A percentile compares a stretch with the other conserved stretches of the same genome.
These are phyloP conservation scores for Drosophila nigrodunni DNA, from an alignment of 1,140 invertebrate species.

Conservation along the genomic window DNA sequence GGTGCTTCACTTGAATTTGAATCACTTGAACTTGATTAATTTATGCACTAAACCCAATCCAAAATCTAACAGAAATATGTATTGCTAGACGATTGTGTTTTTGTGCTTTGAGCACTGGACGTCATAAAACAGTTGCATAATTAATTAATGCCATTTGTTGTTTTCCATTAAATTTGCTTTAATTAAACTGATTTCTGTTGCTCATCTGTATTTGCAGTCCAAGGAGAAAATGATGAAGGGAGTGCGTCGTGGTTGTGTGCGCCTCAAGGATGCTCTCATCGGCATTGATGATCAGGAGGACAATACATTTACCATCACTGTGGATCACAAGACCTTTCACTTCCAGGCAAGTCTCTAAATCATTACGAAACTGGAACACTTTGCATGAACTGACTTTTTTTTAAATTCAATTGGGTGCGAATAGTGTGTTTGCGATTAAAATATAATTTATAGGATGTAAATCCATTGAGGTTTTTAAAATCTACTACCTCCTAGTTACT, in stretches of 20 bases:
- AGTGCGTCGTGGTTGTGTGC: slow-evolving; percentile 97
- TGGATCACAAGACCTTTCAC: slow-evolving; percentile 99
- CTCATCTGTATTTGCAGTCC: slow-evolving; percentile 89
- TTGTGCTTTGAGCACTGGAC: not conserved
- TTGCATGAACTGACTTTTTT: not conserved
- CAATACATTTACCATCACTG: slow-evolving; percentile 99
- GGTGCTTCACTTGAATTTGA: slow-evolving; percentile 87
- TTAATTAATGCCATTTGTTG: too few species aligned
- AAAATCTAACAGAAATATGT: slow-evolving; percentile 17
- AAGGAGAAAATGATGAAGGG: slow-evolving; percentile 99
- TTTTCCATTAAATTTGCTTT: not conserved
- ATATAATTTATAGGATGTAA: too few species aligned
- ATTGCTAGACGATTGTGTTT: slow-evolving; percentile 6
- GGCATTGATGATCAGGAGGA: slow-evolving; percentile 99
- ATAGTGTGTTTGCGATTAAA: too few species aligned
- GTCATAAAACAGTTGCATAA: slow-evolving; percentile 15
- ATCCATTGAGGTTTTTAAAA: too few species aligned
- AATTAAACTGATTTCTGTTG: not conserved
- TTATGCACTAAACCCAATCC: not conserved
- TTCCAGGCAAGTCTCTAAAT: slow-evolving; percentile 89
- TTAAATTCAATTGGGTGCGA: too few species aligned
- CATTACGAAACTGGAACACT: not conserved
- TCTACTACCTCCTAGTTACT: too few species aligned
- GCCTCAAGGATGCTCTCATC: slow-evolving; percentile 96
- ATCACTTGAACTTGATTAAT: slow-evolving; percentile 68